A percentile compares a stretch with the other conserved stretches of the same genome.
These are phyloP conservation scores for Darevskia mixta DNA, from an alignment of 2,797 vertebrate genomes.

Conservation along the genomic window DNA sequence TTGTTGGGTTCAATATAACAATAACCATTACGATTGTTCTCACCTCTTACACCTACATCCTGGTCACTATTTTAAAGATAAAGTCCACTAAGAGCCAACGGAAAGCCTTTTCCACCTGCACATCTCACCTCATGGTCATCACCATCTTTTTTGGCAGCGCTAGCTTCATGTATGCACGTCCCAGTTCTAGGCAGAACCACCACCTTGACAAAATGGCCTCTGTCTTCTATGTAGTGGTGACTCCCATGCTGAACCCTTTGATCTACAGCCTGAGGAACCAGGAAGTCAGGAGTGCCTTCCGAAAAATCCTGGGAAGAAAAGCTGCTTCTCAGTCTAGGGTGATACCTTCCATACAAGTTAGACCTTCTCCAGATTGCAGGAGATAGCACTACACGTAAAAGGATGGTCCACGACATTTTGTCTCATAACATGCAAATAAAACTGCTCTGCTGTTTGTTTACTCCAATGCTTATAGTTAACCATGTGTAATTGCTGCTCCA, in stretches of 20 bases:
- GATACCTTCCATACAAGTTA: neutral
- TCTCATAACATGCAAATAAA: neutral
- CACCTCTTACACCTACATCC: constrained; percentile 36
- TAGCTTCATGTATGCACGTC: neutral
- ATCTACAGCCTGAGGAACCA: constrained; percentile 3
- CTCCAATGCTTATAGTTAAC: too few relatives aligned
- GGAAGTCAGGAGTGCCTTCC: neutral
- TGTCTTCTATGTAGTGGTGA: constrained; percentile 50
- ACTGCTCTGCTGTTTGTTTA: neutral
- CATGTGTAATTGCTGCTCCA: accelerated
- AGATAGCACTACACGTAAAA: neutral
- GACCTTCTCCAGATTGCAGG: neutral
- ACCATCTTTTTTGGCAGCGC: neutral
- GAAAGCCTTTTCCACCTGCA: constrained; percentile 24
- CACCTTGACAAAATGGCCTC: constrained; percentile 40
- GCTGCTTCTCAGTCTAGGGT: neutral
- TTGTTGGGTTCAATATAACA: neutral
- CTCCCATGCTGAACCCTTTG: constrained; percentile 24
- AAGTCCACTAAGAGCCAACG: neutral
- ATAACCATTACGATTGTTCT: constrained; percentile 1
- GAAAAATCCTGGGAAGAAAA: neutral
- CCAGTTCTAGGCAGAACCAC: neutral
- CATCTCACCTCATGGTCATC: neutral
- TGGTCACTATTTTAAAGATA: constrained; percentile 11
- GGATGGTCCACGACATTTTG: neutral